Base-by-base conservation (phyloP, 2,113 vertebrate species). In the Crotalus tigris region DNA sequence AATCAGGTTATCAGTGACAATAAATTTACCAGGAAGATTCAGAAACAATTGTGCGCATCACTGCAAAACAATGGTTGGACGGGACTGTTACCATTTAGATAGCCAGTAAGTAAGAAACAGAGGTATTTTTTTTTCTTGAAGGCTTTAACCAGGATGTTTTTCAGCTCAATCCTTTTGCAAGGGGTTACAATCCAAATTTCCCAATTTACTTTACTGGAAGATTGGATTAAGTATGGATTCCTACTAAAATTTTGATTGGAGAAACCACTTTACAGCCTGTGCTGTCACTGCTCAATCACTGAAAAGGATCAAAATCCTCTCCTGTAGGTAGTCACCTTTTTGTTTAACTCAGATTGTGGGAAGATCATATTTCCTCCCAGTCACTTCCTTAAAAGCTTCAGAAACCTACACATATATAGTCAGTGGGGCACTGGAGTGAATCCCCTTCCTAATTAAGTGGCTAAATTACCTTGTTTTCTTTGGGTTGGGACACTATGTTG, bases 1-100 rank as follows among this genome's bases (percentile, higher is more conserved):
- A 58, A 90, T 81, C 57, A 85, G 89, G 61, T 89, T 92, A 33
- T 81, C 44, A 91, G 59, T 92, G 85, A 87, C 93, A 94, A 92
- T 61, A 75, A 88, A 92, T 94, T 58, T 55, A 88, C 46, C 85
- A 88, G 85, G 53, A 69, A 59, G 39, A 46, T 58, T 51, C 11
- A 51, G 53, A 49, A 93, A 88, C 39, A 57, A 91, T 12, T 58
- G 86, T 17, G 57, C 26, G 39, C 87, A 53, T 88, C 29, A 26
- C 9, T 87, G 15, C 21, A 64, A 44, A 64, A 17, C 51, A 53
- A 23, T 53, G 3, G n/a, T 64, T 75, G 49, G 59, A 81, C 26
- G 5, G 54, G n/a, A 81, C 51, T 69, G 33, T 53, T 88, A 58
- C 59, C 90, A 81, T 53, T 19, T 46, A 69, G 53, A 69, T 7